A percentile compares a stretch with the other conserved stretches of the same genome.
Conservation (phyloP, 2,113 vertebrate species). For the Antechinus flavipes region DNA sequence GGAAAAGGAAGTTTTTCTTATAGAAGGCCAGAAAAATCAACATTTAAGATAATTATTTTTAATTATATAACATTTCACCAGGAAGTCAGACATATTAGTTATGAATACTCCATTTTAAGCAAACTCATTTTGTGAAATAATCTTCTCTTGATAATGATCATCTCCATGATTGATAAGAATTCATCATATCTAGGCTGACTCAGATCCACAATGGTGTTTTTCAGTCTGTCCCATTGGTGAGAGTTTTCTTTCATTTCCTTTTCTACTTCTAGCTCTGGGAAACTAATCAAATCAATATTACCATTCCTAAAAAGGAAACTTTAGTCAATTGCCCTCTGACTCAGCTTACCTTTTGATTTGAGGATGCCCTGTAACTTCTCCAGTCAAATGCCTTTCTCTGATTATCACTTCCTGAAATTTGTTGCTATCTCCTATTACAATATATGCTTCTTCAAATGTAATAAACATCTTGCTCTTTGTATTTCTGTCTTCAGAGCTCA, state of each 20-base stretch:
- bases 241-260: neutral
- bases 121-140: neutral
- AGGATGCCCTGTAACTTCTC: neutral
- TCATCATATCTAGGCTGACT: neutral
- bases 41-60: neutral
- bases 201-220: neutral
- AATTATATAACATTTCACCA: neutral
- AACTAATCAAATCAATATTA: neutral
- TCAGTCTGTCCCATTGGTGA: neutral
- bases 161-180: neutral
- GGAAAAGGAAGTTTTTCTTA: neutral
- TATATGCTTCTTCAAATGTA: neutral
- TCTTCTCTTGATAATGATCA: neutral
- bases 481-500: neutral
- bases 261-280: neutral
- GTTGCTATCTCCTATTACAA: neutral
- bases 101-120: neutral
- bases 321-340: neutral
- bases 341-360: neutral
- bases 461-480: neutral
- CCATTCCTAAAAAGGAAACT: neutral
- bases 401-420: neutral
- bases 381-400: neutral
- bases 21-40: neutral
- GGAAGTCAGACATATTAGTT: neutral